Evolutionary conservation across 2,113 vertebrate genomes (phyloP), one percentile per base, ranked within the genome.

Genomic region (Mirounga angustirostris): DNA sequence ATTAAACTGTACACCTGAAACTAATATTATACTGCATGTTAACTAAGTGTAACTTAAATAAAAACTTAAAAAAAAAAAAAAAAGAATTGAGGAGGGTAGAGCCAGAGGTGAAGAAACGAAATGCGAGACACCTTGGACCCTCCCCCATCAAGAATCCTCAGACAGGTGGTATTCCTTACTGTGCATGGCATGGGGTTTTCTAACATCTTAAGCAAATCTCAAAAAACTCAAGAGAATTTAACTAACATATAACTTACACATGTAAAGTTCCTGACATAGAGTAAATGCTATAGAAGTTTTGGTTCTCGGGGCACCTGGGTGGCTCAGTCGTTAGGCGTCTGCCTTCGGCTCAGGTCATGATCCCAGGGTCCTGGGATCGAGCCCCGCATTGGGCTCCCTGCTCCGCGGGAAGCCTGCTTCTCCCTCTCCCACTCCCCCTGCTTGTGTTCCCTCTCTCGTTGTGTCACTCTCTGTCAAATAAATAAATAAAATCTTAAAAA

Each of bases 71-170:
- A 65, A 22, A 12, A 69, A 40, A 40, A 40, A 40, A 76, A 76
- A 76, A 50, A 78, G 11, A 28, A 74, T 71, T 43, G 33, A 87
- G 50, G 14, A 46, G 8, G 21, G 28, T 30, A 43, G n/a, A 79
- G 52, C 28, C 12, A 86, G 22, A 65, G 14, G 3, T 50, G 7
- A 56, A 59, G 21, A 61, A 58, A 65, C 10, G 22, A 33, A 58
- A 65, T 8, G 1, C 0, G 21, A 74, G 15, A 11, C 9, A 33
- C 3, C 18, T 10, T n/a, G 30, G 24, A 71, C 3, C 9, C 10
- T n/a, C 0, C 15, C 24, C 6, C 5, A 61, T 24, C 11, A 22
- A 33, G 28, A 59, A 69, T 28, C 33, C 33, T 86, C 59, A n/a
- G 26, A 16, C 4, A 61, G 43, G 24, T 26, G 15, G 11, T 40